Conservation (phyloP, 1,140 invertebrate genomes). For the Macrocentrus cingulum region DNA sequence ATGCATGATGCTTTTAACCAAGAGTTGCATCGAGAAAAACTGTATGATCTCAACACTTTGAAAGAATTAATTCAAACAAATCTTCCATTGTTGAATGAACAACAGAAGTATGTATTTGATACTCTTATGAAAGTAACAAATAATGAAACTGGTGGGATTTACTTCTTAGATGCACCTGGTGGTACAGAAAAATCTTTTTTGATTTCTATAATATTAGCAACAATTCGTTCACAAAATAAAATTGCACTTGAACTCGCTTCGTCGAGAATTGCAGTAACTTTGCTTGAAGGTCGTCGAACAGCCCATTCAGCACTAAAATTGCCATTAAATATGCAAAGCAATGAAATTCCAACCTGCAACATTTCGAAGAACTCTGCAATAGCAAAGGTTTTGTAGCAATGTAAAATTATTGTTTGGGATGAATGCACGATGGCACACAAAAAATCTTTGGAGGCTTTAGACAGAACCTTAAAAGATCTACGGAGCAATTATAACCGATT, state of each 20-base stretch:
- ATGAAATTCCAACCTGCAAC: slow-evolving; percentile 28
- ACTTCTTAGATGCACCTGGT: slow-evolving; percentile 35
- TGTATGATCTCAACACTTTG: background rate
- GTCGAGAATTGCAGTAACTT: slow-evolving; percentile 42
- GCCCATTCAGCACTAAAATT: slow-evolving; percentile 38
- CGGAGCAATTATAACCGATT: slow-evolving; percentile 26
- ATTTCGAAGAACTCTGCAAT: slow-evolving; percentile 32
- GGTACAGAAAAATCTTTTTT: slow-evolving; percentile 37
- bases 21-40: background rate
- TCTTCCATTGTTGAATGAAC: slow-evolving; percentile 21
- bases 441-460: slow-evolving; percentile 32
- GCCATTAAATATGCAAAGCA: slow-evolving; percentile 30
- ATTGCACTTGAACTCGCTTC: slow-evolving; percentile 27
- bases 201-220: slow-evolving; percentile 29
- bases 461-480: slow-evolving; percentile 35
- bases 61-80: background rate
- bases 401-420: slow-evolving; percentile 35
- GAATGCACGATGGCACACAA: slow-evolving; percentile 42
- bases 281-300: slow-evolving; percentile 35
- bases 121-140: slow-evolving; percentile 4
- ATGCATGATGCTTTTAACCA: background rate
- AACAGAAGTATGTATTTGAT: slow-evolving; percentile 1
- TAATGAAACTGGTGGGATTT: slow-evolving; percentile 1
- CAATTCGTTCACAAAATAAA: no score
- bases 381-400: slow-evolving; percentile 28